Evolutionary conservation across 2,113 vertebrate genomes (phyloP), one percentile per base, ranked within the genome.

Genomic region (Pterocles burchelli): DNA sequence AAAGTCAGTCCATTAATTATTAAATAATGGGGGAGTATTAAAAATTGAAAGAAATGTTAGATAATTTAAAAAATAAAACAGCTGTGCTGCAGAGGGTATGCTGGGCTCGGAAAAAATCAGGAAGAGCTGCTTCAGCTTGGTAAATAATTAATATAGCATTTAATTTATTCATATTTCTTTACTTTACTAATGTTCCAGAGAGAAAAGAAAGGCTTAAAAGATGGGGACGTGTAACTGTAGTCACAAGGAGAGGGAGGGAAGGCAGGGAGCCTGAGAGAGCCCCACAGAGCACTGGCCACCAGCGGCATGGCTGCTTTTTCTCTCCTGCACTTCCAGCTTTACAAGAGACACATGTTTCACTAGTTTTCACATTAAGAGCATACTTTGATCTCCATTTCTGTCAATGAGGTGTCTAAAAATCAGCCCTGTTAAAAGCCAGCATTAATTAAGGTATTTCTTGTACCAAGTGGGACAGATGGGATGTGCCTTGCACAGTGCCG

Each of bases 91-190:
- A 31, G 65, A 84, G 61, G 48, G 75, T 48, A 58, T 17, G 63
- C 22, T 17, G 38, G 28, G 31, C n/a, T 55, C 59, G 20, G 68
- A 33, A 62, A 78, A 78, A 91, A 72, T 66, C 75, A 52, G 82
- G 49, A 67, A 71, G 59, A 96, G 75, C 13, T 0, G 6, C 72
- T 88, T 95, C 73, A 6, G 83, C 13, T 11, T 2, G 33, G 82
- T 97, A 93, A 97, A 97, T 97, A 93, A 97, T 96, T 97, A 33
- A 97, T 91, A 12, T 18, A 13, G 57, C 25, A 54, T 90, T 92
- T 95, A 57, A 96, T 96, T 97, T 96, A 96, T 97, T 96, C 95
- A 96, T 94, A 74, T 86, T 95, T 95, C 96, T 97, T 96, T 95
- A 80, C 96, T 95, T 97, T 96, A 45, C 76, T 94, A 68, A 96